These are phyloP conservation scores for Chromis chromis DNA, from an alignment of 2,797 vertebrate species.

Conservation along the genomic window DNA sequence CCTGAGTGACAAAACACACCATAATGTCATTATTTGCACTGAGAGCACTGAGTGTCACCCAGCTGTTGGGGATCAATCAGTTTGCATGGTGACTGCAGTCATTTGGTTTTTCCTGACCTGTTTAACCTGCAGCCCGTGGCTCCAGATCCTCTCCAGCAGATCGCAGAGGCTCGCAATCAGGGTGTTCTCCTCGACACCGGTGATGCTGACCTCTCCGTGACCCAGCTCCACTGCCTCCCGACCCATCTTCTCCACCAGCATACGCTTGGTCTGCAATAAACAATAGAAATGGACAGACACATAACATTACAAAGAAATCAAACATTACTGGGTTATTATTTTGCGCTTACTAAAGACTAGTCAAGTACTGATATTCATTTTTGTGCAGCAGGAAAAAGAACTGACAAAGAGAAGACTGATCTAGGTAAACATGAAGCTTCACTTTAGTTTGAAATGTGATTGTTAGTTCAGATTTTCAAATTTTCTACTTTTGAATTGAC, in stretches of 20 bases:
- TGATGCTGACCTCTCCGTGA: constrained; percentile 98
- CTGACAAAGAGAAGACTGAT: too few species aligned
- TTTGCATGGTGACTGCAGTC: background rate
- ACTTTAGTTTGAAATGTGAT: background rate
- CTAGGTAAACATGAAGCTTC: too few species aligned
- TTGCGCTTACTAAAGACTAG: too few species aligned
- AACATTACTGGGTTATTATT: background rate
- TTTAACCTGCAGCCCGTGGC: constrained; percentile 97
- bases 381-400: background rate
- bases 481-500: too few species aligned
- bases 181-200: constrained; percentile 98
- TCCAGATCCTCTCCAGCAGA: constrained; percentile 98
- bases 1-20: constrained; percentile 79
- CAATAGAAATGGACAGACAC: background rate
- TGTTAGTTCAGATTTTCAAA: background rate
- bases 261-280: constrained; percentile 92
- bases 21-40: background rate
- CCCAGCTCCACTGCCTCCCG: constrained; percentile 97
- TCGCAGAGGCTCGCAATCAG: constrained; percentile 98
- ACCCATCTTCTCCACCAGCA: constrained; percentile 99
- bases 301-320: background rate
- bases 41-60: background rate
- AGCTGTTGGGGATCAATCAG: background rate
- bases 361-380: background rate
- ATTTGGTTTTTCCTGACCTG: constrained; percentile 85